Conservation (phyloP, 2,888 invertebrate species). For the Timema podura region DNA sequence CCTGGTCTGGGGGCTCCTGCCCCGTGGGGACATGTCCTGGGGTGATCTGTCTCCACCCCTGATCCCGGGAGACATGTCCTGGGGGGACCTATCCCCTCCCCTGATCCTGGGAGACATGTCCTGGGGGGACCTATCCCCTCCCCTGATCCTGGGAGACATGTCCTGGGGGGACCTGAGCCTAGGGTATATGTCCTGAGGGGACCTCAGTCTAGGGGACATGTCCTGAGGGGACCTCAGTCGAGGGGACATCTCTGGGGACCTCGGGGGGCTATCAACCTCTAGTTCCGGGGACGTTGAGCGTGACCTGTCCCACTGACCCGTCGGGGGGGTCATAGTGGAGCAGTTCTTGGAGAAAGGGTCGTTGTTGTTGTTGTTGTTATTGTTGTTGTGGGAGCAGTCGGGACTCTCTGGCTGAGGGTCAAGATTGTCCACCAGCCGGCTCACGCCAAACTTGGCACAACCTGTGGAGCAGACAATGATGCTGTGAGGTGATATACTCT, state of each 20-base stretch:
- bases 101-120: no score
- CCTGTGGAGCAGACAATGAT: no score
- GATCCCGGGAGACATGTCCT: no score
- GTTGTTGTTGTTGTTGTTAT: constrained; percentile 38
- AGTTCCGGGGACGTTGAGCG: constrained; percentile 62
- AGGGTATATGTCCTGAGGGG: no score
- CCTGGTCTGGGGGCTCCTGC: not conserved
- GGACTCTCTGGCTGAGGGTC: constrained; percentile 53
- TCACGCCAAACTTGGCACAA: constrained; percentile 72
- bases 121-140: no score
- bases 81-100: no score
- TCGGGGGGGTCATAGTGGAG: constrained; percentile 14
- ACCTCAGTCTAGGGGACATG: no score
- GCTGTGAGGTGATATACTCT: no score
- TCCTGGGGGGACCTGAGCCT: no score
- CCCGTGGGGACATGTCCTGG: no score
- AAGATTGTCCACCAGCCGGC: constrained; percentile 63
- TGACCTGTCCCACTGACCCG: constrained; percentile 33
- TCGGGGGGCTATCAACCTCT: constrained; percentile 69
- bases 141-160: no score
- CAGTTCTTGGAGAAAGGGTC: constrained; percentile 23
- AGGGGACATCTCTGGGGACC: constrained; percentile 36
- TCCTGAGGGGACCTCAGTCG: constrained; percentile 36
- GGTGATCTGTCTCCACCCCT: no score
- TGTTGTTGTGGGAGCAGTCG: constrained; percentile 49